Percentiles rank a stretch among this genome's conserved stretches.
Evolutionary conservation across 2,888 invertebrate species (phyloP).

Genomic region (Leptothorax acervorum): DNA sequence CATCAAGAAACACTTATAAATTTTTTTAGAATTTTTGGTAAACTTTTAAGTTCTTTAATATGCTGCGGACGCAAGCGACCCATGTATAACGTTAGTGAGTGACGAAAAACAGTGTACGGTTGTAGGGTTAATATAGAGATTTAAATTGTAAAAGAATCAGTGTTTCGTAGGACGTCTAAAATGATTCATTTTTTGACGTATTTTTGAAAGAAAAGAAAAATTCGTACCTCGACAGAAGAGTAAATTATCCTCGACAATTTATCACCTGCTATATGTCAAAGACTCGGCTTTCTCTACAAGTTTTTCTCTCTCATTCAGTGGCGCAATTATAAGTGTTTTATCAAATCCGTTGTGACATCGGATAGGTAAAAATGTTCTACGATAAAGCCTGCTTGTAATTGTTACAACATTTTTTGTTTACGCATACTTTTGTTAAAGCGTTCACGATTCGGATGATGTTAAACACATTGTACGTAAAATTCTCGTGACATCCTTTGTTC

Average conservation of each 20-base stretch:
- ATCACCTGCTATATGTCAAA: conserved; percentile 20
- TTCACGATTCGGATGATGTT: conserved; percentile 27
- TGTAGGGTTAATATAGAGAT: background rate
- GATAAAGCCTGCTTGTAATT: conserved; percentile 40
- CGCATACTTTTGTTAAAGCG: background rate
- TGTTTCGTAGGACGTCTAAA: too few relatives aligned
- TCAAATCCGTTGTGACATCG: conserved; percentile 20
- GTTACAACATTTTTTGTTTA: conserved; percentile 12
- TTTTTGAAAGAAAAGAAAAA: background rate
- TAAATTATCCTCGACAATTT: conserved; percentile 29
- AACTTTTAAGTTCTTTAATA: too few relatives aligned
- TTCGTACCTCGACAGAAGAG: background rate
- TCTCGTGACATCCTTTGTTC: background rate
- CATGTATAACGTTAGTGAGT: too few relatives aligned
- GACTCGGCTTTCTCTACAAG: background rate
- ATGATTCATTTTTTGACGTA: background rate
- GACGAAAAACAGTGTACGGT: too few relatives aligned
- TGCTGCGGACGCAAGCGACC: too few relatives aligned
- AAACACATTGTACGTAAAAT: background rate
- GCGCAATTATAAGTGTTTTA: conserved; percentile 17
- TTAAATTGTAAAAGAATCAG: background rate
- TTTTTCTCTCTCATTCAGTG: background rate
- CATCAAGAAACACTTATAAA: too few relatives aligned
- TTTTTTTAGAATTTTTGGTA: too few relatives aligned
- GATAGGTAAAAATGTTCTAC: background rate